A percentile compares a stretch with the other conserved stretches of the same genome.
phyloP scores from a whole-genome alignment of 1,140 invertebrate genomes.

The Aporrectodea caliginosa region DNA sequence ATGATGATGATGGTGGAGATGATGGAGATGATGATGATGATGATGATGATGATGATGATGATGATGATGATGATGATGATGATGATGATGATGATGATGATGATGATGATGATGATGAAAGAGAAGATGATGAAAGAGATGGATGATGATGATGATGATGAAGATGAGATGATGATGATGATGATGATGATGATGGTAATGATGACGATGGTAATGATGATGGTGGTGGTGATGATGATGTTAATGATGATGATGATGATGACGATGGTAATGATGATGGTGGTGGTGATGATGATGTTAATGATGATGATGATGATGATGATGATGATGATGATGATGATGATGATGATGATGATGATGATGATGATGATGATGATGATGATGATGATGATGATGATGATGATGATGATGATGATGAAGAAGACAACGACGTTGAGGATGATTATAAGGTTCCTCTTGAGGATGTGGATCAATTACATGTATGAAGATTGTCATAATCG shows the following conservation, averaged over 20 bases:
- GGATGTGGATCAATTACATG: not conserved
- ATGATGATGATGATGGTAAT: not conserved
- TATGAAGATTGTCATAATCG: too few species aligned
- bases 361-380: conserved; percentile 1
- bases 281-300: not conserved
- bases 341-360: conserved; percentile 1
- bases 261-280: not conserved
- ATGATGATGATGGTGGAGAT: not conserved
- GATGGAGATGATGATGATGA: not conserved
- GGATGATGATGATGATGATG: not conserved
- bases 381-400: not conserved
- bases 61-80: conserved; percentile 3
- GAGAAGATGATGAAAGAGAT: not conserved
- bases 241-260: not conserved
- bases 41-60: conserved; percentile 2
- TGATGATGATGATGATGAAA: not conserved
- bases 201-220: not conserved
- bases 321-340: not conserved
- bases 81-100: conserved; percentile 2
- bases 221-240: not conserved
- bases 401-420: not conserved
- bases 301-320: not conserved
- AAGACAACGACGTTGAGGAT: not conserved
- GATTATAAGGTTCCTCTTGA: not conserved
- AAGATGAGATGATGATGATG: not conserved